Evolutionary conservation across 2,888 invertebrate genomes (phyloP), one percentile per base, ranked within the genome.

Genomic region (Philereme vetulata): DNA sequence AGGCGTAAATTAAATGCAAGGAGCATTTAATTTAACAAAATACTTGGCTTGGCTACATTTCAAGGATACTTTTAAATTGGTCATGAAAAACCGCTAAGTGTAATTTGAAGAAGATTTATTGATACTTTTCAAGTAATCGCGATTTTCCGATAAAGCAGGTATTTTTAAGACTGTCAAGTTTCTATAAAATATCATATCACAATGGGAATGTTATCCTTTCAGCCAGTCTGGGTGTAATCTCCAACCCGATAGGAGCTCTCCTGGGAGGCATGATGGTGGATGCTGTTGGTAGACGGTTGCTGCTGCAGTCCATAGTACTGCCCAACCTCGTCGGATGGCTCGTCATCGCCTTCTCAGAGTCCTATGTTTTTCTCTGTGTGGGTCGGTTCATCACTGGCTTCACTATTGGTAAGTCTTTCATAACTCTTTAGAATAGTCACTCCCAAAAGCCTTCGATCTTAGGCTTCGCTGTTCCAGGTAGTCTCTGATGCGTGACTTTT

Each of bases 141-240:
- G 3, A 8, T 36, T 6, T 36, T 36, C 36, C 36, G 0, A 36
- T 5, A 36, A 3, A 7, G 36, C 36, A 36, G 8, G 6, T 36
- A 36, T 36, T 0, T 36, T 4, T 36, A 7, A 5, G 5, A 5
- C 5, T 36, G 21, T 21, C 21, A 21, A 38, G 3, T 38, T 38
- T 7, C 38, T 8, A 38, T 38, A 8, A 38, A 38, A 7, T 38
- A 6, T 35, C 7, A 38, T 6, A 38, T 5, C 3, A 36, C 7
- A 36, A 38, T 38, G 38, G 7, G 8, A 38, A 38, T 38, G 7
- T 7, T 46, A 8, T 40, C 0, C 42, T 66, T 70, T 44, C 70
- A 95, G 96, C 96, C 1, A 95, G 95, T 67, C 81, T 96, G 56
- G 95, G 95, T 4, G 95, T 95, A 11, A 93, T 95, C 67, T 95